Conservation (phyloP, 2,113 vertebrate genomes). For the Zosterops borbonicus region DNA sequence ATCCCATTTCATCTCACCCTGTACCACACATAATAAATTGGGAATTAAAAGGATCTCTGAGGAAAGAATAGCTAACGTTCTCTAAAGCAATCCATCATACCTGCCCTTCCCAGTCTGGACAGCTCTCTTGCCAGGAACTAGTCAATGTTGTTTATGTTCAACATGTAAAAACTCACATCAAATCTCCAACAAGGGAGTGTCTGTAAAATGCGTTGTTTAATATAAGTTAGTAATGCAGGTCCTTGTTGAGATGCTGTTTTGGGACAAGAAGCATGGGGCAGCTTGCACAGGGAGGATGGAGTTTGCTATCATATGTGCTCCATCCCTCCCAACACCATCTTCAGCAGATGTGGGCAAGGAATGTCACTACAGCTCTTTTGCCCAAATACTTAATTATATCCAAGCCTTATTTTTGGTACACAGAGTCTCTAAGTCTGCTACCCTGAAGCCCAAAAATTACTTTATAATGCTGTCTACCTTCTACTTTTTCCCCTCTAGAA, state of each 20-base stretch:
- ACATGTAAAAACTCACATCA: neutral
- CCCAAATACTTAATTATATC: neutral
- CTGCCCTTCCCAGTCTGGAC: rapidly evolving
- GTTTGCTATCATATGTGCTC: neutral
- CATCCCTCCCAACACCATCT: neutral
- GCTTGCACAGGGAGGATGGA: neutral
- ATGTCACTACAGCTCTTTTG: neutral
- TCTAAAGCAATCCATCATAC: neutral
- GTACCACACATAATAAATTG: neutral
- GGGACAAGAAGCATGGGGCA: neutral
- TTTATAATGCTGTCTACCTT: neutral
- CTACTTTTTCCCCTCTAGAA: neutral
- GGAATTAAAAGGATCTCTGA: neutral
- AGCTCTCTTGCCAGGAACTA: neutral
- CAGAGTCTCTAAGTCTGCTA: neutral
- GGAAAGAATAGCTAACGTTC: neutral
- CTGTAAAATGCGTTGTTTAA: neutral
- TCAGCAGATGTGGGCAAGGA: neutral
- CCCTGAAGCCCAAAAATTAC: neutral
- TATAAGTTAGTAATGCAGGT: neutral
- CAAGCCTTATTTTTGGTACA: neutral
- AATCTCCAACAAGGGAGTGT: neutral
- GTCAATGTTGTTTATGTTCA: neutral
- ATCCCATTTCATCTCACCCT: neutral
- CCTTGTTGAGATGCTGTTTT: neutral